Percentiles rank a stretch among this genome's conserved stretches.
Evolutionary conservation across 2,888 invertebrate genomes (phyloP).

Genomic region (Meandrusa payeni): DNA sequence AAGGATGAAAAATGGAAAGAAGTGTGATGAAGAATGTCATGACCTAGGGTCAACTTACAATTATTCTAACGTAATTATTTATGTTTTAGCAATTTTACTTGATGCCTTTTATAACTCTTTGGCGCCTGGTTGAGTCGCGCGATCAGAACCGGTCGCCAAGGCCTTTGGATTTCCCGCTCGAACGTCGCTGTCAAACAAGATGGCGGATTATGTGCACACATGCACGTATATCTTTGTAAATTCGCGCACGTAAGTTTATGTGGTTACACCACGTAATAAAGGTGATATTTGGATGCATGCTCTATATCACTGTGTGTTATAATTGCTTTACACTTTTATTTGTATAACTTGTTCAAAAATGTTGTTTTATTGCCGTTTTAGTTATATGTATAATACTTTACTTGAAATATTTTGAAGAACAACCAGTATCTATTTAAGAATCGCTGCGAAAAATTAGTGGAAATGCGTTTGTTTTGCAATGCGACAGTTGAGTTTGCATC

Average conservation of each 20-base stretch:
- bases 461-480: too few relatives aligned
- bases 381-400: conserved; percentile 8
- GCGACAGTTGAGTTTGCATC: too few relatives aligned
- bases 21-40: too few relatives aligned
- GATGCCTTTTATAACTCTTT: conserved; percentile 19
- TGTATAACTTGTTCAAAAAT: conserved; percentile 13
- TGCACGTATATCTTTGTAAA: conserved; percentile 27
- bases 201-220: conserved; percentile 43
- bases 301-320: not conserved
- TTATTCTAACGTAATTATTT: conserved; percentile 30
- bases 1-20: too few relatives aligned
- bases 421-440: too few relatives aligned
- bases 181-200: conserved; percentile 40
- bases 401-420: not conserved
- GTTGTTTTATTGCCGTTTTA: conserved; percentile 12
- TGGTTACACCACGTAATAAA: conserved; percentile 12
- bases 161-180: conserved; percentile 67
- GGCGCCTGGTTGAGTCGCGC: conserved; percentile 34
- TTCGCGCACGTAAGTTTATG: conserved; percentile 17
- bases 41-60: conserved; percentile 16
- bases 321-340: conserved; percentile 1
- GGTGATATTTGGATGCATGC: conserved; percentile 19
- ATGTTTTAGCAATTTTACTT: conserved; percentile 15
- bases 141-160: conserved; percentile 71
- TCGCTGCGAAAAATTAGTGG: too few relatives aligned